Evolutionary conservation across 2,797 vertebrate species (phyloP).

Genomic region (Australoheros facetus): DNA sequence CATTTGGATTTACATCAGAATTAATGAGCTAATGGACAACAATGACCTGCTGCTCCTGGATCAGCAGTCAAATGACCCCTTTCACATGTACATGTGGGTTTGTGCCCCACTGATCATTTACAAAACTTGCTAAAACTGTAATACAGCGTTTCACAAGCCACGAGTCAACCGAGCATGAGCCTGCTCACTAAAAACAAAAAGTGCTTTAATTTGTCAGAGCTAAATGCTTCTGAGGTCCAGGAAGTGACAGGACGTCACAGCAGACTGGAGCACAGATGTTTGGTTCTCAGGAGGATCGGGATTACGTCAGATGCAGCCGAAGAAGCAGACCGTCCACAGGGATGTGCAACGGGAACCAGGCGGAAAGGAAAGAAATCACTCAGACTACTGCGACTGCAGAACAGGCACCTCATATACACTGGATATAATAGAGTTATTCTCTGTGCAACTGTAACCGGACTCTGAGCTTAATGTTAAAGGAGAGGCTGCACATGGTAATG

Average conservation of each 20-base stretch:
- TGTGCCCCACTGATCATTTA: not conserved
- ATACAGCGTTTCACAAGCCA: too few relatives aligned
- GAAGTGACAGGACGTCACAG: not conserved
- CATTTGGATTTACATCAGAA: not conserved
- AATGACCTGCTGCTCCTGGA: not conserved
- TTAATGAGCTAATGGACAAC: not conserved
- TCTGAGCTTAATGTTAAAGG: not conserved
- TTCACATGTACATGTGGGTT: not conserved
- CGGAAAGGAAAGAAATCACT: not conserved
- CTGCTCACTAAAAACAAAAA: not conserved
- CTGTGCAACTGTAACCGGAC: not conserved
- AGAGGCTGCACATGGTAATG: not conserved
- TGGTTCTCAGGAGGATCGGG: constrained; percentile 16
- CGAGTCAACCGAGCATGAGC: not conserved
- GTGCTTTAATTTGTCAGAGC: not conserved
- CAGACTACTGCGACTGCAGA: not conserved
- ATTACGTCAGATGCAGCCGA: not conserved
- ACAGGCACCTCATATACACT: not conserved
- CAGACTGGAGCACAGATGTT: constrained; percentile 23
- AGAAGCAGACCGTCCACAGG: not conserved
- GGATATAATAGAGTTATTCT: not conserved
- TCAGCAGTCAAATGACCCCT: not conserved
- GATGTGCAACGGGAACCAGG: not conserved
- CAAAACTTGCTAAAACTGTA: too few relatives aligned
- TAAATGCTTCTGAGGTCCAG: not conserved